A percentile compares a stretch with the other conserved stretches of the same genome.
phyloP scores from a whole-genome alignment of 2,113 vertebrate species.

The Melanerpes aurifrons region DNA sequence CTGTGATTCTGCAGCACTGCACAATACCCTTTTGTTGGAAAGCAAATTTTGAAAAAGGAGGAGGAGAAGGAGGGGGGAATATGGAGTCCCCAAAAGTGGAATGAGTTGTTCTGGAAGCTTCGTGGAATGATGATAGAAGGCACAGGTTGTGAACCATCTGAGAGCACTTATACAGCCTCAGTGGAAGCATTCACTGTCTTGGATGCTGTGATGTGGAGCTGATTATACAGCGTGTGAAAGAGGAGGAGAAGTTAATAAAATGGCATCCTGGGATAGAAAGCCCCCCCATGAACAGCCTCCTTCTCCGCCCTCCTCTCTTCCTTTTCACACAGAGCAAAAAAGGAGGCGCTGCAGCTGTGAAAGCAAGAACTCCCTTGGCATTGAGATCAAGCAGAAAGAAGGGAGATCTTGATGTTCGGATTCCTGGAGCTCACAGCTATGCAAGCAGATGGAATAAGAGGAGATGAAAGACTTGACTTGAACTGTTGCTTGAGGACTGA shows the following conservation, averaged over 20 bases:
- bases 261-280: background rate
- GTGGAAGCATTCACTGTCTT: background rate
- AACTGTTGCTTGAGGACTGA: background rate
- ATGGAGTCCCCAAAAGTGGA: background rate
- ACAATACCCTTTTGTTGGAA: background rate
- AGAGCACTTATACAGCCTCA: background rate
- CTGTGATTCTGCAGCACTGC: background rate
- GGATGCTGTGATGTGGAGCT: background rate
- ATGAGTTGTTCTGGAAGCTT: background rate
- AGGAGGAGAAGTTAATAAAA: background rate
- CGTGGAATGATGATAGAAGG: background rate
- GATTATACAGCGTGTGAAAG: background rate
- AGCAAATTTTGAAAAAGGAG: background rate
- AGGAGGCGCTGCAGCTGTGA: background rate
- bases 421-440: background rate
- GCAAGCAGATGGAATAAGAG: background rate
- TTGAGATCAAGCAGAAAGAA: background rate
- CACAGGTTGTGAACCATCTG: background rate
- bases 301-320: background rate
- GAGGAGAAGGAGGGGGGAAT: accelerated
- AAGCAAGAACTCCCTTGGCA: background rate
- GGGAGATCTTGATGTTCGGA: accelerated
- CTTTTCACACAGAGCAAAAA: background rate
- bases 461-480: constrained; percentile 16
- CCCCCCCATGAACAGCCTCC: background rate